Evolutionary conservation across 30 jellyfish, hydroid and myxozoan species (phyloP), one percentile per base, ranked within the genome.

Genomic region (Hydractinia echinata): DNA sequence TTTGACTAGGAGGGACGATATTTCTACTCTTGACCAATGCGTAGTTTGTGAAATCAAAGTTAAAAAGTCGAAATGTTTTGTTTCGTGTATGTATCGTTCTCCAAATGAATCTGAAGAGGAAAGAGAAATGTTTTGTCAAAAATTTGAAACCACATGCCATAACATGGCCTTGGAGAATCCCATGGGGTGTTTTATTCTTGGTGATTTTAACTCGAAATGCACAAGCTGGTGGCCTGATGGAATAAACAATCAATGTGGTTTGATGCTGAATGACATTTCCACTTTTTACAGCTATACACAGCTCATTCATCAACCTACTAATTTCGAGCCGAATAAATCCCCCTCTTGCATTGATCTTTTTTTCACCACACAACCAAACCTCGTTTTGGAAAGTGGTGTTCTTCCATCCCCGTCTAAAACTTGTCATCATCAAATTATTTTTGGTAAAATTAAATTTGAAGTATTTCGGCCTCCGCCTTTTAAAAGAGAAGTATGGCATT

Each of bases 261-360:
- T 58, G 69, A 11, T 11, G 19, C 15, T 58, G 15, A 16, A 58
- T 58, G 69, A 58, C 19, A 58, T 58, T 58, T 58, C 69, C 69
- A 58, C 69, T 58, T 58, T 58, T 58, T 58, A 58, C 19, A 58
- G 19, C 19, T 58, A 58, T 16, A 58, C 69, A 0, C 69, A 58
- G 19, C 15, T 58, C 18, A 58, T 58, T 58, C 15, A 58, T 11
- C 18, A 58, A 58, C 69, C 69, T 58, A 58, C 69, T 58, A 58
- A 58, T 58, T 58, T 58, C 19, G 15, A 58, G 19, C 19, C 69
- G 18, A 58, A 58, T 16, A 58, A 58, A 58, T 58, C 15, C 18
- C 69, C 69, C 69, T 11, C 69, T 58, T 58, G 69, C 69, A 58
- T 58, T 58, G 69, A 58, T 58, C 69, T 58, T 58, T 16, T 58